Evolutionary conservation across 2,888 invertebrate species (phyloP).

Genomic region (Noctua janthina): DNA sequence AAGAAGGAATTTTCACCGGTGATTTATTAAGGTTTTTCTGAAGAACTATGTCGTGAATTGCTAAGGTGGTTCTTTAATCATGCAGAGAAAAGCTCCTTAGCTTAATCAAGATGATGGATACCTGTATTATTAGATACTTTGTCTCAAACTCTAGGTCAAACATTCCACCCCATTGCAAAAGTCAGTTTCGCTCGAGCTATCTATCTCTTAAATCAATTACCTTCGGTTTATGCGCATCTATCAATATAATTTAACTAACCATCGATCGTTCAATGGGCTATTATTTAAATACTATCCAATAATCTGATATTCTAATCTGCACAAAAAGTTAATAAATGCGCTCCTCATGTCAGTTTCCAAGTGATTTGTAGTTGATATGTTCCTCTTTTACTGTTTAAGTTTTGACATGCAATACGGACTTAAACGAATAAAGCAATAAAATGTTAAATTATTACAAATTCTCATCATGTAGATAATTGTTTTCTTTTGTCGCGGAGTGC

Average conservation of each 20-base stretch:
- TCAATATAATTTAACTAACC: constrained; percentile 56
- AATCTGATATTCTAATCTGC: constrained; percentile 42
- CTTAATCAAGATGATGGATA: constrained; percentile 27
- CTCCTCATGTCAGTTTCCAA: constrained; percentile 23
- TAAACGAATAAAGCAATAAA: constrained; percentile 57
- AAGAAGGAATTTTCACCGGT: background rate
- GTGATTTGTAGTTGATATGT: constrained; percentile 50
- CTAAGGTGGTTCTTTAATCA: background rate
- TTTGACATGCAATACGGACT: constrained; percentile 54
- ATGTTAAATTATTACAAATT: constrained; percentile 57
- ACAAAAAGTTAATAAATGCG: constrained; percentile 35
- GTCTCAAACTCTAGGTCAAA: constrained; percentile 38
- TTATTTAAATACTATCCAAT: constrained; percentile 53
- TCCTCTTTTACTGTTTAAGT: constrained; percentile 43
- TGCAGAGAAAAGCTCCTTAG: constrained; percentile 1
- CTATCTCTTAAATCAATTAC: constrained; percentile 44
- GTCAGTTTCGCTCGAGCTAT: constrained; percentile 42
- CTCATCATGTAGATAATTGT: constrained; percentile 70
- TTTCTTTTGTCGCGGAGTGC: constrained; percentile 69
- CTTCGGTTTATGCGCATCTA: constrained; percentile 44
- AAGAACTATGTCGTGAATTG: background rate
- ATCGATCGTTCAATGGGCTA: constrained; percentile 37
- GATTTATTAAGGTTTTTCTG: background rate
- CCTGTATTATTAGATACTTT: constrained; percentile 13
- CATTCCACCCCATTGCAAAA: constrained; percentile 38